These are phyloP conservation scores for Nylanderia fulva DNA, from an alignment of 1,140 invertebrate genomes.

Conservation along the genomic window DNA sequence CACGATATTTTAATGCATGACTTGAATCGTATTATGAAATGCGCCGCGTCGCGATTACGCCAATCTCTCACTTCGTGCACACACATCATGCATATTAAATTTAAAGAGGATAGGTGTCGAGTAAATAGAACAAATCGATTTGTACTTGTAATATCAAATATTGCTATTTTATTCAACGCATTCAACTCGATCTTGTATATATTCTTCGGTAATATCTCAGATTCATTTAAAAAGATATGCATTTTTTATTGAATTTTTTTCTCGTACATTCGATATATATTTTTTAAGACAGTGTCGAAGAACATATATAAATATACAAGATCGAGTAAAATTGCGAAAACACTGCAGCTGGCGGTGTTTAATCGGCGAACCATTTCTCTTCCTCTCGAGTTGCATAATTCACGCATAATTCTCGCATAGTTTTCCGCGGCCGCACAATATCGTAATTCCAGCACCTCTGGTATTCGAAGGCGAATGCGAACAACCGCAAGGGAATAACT, in stretches of 20 bases:
- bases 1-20: constrained; percentile 17
- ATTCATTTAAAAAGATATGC: no score
- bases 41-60: constrained; percentile 11
- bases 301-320: neutral
- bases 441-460: neutral
- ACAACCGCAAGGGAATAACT: neutral
- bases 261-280: neutral
- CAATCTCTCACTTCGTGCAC: neutral
- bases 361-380: neutral
- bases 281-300: neutral
- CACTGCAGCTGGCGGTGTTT: neutral
- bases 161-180: no score
- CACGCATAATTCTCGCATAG: constrained; percentile 39
- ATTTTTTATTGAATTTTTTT: no score
- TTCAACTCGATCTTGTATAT: no score
- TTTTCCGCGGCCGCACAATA: neutral
- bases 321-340: neutral
- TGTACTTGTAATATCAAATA: no score
- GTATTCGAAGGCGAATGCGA: constrained; percentile 19
- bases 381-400: constrained; percentile 39
- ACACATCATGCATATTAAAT: constrained; percentile 12
- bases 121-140: neutral
- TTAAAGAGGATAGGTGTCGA: neutral
- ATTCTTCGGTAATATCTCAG: no score
- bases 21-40: constrained; percentile 33